phyloP scores from a whole-genome alignment of 2,113 vertebrate genomes.

The Colius striatus region DNA sequence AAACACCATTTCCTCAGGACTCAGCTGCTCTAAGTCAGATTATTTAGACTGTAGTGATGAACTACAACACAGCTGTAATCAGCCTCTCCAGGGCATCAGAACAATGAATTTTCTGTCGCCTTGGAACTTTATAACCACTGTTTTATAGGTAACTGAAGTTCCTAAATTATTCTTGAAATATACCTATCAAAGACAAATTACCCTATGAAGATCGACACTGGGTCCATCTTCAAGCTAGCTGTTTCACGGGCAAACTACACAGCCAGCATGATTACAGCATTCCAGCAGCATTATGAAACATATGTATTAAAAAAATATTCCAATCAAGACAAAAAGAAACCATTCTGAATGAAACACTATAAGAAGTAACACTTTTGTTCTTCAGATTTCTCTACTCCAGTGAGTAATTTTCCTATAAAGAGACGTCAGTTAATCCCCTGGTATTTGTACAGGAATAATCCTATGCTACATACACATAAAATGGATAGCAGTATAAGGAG shows the following conservation, averaged over 20 bases:
- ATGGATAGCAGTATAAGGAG: not conserved
- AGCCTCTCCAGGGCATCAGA: not conserved
- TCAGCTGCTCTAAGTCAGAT: not conserved
- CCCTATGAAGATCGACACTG: not conserved
- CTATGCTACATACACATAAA: not conserved
- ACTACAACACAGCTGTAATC: not conserved
- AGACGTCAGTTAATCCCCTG: not conserved
- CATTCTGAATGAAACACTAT: not conserved
- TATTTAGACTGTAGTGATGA: not conserved
- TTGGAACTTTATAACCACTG: not conserved
- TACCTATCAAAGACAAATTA: not conserved
- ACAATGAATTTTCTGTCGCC: not conserved
- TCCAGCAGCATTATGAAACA: not conserved
- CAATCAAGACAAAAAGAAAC: not conserved
- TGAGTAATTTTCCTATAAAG: not conserved
- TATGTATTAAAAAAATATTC: not conserved
- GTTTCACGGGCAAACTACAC: not conserved
- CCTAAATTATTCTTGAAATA: not conserved
- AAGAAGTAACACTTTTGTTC: not conserved
- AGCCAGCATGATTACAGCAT: not conserved
- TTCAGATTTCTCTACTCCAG: not conserved
- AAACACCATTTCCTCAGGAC: not conserved
- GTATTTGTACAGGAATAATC: not conserved
- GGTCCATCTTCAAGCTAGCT: slow-evolving; percentile 11
- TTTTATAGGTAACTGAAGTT: not conserved